A percentile compares a stretch with the other conserved stretches of the same genome.
These are phyloP conservation scores for Zoanthus solanderi DNA, from an alignment of 92 coral and sea anemone genomes.

Conservation along the genomic window DNA sequence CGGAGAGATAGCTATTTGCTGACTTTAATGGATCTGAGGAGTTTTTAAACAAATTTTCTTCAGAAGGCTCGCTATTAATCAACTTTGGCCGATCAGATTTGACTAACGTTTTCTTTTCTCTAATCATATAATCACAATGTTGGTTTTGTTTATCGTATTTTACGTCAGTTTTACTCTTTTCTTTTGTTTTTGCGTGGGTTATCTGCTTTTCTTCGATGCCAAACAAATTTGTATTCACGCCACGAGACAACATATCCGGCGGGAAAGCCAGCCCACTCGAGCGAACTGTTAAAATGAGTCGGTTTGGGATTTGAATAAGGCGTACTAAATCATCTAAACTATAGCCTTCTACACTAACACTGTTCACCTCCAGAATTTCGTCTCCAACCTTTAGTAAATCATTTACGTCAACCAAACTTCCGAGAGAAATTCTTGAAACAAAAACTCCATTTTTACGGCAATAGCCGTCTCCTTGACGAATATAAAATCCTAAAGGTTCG, in stretches of 20 bases:
- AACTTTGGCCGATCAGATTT: background rate
- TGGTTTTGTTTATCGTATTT: conserved; percentile 43
- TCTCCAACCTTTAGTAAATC: conserved; percentile 87
- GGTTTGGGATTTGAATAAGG: conserved; percentile 89
- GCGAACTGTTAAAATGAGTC: conserved; percentile 71
- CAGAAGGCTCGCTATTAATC: conserved; percentile 20
- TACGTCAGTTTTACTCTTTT: conserved; percentile 22
- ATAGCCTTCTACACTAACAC: conserved; percentile 79
- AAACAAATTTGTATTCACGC: background rate
- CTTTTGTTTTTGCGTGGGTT: conserved; percentile 36
- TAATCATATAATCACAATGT: conserved; percentile 1
- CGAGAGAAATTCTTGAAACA: conserved; percentile 86
- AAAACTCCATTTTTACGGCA: conserved; percentile 74
- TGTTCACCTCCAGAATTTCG: conserved; percentile 86
- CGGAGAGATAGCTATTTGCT: conserved; percentile 69
- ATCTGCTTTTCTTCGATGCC: conserved; percentile 15
- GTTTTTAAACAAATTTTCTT: conserved; percentile 56
- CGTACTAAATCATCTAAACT: conserved; percentile 86
- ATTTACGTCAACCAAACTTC: conserved; percentile 81
- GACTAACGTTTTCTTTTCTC: background rate
- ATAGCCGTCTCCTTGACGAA: conserved; percentile 86
- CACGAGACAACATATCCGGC: conserved; percentile 20
- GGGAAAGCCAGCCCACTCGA: conserved; percentile 24
- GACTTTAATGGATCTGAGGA: conserved; percentile 31
- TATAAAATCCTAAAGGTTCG: conserved; percentile 92